phyloP scores from a whole-genome alignment of 2,797 vertebrate species.

The Sebastes steindachneri region DNA sequence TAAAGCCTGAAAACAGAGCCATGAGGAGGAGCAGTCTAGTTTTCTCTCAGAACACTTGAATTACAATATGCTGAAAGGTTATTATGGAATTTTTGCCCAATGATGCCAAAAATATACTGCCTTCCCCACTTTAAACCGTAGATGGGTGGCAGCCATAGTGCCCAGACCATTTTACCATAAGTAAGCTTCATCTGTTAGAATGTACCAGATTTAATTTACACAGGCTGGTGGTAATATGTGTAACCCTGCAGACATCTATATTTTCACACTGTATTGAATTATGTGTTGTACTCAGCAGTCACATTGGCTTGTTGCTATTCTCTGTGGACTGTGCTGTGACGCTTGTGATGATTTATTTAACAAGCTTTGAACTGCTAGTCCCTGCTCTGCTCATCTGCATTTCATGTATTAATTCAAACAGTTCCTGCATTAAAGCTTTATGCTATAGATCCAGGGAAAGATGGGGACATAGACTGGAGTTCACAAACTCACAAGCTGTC shows the following conservation, averaged over 20 bases:
- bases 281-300: conserved; percentile 5
- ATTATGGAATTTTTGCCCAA: too few relatives aligned
- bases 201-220: neutral
- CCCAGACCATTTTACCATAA: neutral
- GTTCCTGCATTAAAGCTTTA: neutral
- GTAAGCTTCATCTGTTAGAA: neutral
- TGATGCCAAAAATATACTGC: too few relatives aligned
- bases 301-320: neutral
- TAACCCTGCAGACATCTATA: neutral
- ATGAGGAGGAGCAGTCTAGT: too few relatives aligned
- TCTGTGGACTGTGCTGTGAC: neutral
- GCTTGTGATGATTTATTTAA: conserved; percentile 53
- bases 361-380: neutral
- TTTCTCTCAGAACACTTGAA: too few relatives aligned
- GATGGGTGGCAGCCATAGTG: neutral
- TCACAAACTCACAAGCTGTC: neutral
- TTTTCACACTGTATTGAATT: conserved; percentile 1
- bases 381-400: conserved; percentile 14
- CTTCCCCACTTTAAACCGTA: neutral
- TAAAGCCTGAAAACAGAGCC: too few relatives aligned
- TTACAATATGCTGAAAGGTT: too few relatives aligned
- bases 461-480: neutral
- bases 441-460: neutral
- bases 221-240: neutral
- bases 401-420: neutral